phyloP scores from a whole-genome alignment of 2,797 vertebrate genomes.

The Macropodus opercularis region DNA sequence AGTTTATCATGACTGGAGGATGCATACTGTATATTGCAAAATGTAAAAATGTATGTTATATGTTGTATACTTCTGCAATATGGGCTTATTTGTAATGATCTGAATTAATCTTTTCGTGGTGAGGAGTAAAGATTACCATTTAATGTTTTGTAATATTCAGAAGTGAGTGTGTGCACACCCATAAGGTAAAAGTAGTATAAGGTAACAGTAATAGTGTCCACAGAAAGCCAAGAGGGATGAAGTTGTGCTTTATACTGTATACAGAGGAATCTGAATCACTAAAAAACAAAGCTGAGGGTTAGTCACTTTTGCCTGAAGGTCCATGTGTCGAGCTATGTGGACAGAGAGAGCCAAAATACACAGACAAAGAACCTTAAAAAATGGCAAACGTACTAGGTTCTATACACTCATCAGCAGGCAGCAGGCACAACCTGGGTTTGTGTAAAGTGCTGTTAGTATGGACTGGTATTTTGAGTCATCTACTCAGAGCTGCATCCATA shows the following conservation, averaged over 20 bases:
- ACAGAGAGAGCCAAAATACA: slow-evolving; percentile 12
- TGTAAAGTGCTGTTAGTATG: neutral
- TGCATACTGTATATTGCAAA: too few species aligned
- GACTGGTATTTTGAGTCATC: neutral
- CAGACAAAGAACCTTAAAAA: slow-evolving; percentile 9
- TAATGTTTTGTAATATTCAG: neutral
- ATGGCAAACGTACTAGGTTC: slow-evolving; percentile 1
- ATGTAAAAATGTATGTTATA: too few species aligned
- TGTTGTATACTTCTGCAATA: too few species aligned
- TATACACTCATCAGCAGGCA: neutral
- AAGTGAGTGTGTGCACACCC: neutral
- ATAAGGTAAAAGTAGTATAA: too few species aligned
- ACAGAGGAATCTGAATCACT: neutral
- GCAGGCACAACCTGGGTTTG: neutral
- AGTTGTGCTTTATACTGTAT: neutral
- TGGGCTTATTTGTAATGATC: neutral
- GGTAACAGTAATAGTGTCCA: neutral
- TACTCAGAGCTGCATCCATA: neutral
- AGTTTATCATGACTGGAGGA: too few species aligned
- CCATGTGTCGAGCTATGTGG: neutral
- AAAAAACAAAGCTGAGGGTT: slow-evolving; percentile 17
- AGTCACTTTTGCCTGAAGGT: neutral
- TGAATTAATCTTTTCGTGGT: slow-evolving; percentile 27
- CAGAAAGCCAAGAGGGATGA: slow-evolving; percentile 12
- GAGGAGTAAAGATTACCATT: slow-evolving; percentile 5